Conservation (phyloP, 2,888 invertebrate species). For the Clostera curtula region DNA sequence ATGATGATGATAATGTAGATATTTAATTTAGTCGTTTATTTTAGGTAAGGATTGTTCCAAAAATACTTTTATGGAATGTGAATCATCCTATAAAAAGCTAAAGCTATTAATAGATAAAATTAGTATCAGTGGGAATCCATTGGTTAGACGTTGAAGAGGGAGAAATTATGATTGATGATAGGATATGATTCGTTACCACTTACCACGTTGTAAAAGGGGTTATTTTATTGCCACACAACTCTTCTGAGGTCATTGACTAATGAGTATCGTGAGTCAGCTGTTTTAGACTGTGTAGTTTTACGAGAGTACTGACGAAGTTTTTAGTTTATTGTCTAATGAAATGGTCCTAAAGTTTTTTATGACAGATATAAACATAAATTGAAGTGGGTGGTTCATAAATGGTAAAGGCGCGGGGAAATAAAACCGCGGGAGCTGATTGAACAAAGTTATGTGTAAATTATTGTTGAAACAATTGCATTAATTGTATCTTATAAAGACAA, state of each 20-base stretch:
- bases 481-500: too few species aligned
- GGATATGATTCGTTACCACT: constrained; percentile 70
- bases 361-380: too few species aligned
- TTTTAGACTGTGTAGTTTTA: constrained; percentile 46
- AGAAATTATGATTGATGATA: constrained; percentile 70
- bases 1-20: too few species aligned
- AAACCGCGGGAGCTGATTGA: too few species aligned
- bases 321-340: constrained; percentile 15
- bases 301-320: constrained; percentile 28
- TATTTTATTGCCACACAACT: constrained; percentile 65
- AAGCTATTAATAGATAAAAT: constrained; percentile 32
- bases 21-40: too few species aligned
- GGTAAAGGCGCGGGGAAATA: too few species aligned
- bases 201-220: constrained; percentile 69
- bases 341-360: constrained; percentile 16
- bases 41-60: too few species aligned
- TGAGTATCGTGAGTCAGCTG: constrained; percentile 57
- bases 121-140: constrained; percentile 40
- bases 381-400: too few species aligned
- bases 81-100: constrained; percentile 11
- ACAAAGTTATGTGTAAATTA: too few species aligned
- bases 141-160: constrained; percentile 40
- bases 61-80: constrained; percentile 5
- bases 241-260: constrained; percentile 63
- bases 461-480: too few species aligned